Conservation (phyloP, 2,888 invertebrate genomes). For the Drosophila villosipedis region DNA sequence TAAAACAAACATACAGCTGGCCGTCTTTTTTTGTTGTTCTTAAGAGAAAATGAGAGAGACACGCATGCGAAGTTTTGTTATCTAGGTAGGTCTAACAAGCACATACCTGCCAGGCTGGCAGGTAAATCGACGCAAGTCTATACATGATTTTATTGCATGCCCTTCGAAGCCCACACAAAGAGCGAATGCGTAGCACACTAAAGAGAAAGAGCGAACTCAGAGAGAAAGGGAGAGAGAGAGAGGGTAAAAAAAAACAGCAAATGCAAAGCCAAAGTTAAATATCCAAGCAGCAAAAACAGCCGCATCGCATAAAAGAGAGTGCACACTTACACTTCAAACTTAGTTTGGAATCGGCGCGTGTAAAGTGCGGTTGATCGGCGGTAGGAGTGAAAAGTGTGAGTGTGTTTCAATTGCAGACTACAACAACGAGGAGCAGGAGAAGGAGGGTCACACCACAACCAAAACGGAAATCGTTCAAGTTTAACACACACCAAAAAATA, state of each 20-base stretch:
- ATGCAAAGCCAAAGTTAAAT: constrained; percentile 70
- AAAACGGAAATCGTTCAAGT: constrained; percentile 6
- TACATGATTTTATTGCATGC: constrained; percentile 8
- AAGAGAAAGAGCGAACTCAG: constrained; percentile 12
- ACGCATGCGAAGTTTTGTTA: constrained; percentile 2
- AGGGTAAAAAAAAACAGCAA: constrained; percentile 28
- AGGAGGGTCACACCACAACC: neutral
- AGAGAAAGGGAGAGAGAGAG: constrained; percentile 19
- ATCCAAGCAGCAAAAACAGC: constrained; percentile 34
- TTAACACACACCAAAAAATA: neutral
- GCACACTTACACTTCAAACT: constrained; percentile 51
- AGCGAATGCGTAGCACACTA: constrained; percentile 46
- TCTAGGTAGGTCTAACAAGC: constrained; percentile 18
- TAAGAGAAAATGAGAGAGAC: constrained; percentile 10
- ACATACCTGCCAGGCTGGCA: constrained; percentile 7
- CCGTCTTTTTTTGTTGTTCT: neutral
- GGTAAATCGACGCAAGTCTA: constrained; percentile 30
- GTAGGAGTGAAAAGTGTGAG: neutral
- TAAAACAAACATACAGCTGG: neutral
- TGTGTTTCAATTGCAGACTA: constrained; percentile 7
- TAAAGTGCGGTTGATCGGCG: constrained; percentile 50
- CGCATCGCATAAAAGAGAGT: constrained; percentile 61
- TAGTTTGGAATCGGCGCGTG: constrained; percentile 66
- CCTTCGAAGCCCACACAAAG: constrained; percentile 26
- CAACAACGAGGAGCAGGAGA: neutral